Evolutionary conservation across 1,140 invertebrate species (phyloP), one percentile per base, ranked within the genome.

Genomic region (Sarcophaga peregrina): DNA sequence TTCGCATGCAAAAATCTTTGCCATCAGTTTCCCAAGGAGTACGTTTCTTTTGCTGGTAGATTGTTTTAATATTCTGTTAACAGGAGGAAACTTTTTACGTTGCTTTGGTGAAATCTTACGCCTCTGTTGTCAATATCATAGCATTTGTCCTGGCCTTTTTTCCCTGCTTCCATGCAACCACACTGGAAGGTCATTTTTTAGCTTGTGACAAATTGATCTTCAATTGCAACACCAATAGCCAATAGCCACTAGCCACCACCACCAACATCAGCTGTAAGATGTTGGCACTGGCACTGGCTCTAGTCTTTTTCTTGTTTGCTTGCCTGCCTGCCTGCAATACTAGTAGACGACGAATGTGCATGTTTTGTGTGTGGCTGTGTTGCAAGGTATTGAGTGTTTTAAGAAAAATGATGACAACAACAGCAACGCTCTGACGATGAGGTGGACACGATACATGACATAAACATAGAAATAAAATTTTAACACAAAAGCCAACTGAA

Each of bases 191-290:
- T 47, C 45, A 46, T 75, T 75, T 47, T 75, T 75, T 75, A 75
- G 45, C 46, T 75, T 75, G 74, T 75, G 74, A 75, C 74, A 75
- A 75, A 75, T 75, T 47, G 74, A 45, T 47, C 20, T 11, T 13
- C 45, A 47, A 75, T 75, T 75, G 74, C 10, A 75, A 48, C 20
- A 37, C 72, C 80, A 81, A 80, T 52, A 62, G 50, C n/a, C 20
- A 50, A 37, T 37, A 81, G 46, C 54, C 52, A 58, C 80, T n/a
- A 50, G 25, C 17, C 37, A 81, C 17, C 80, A 17, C 78, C 48
- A 7, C 10, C 48, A 47, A 47, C 46, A 78, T 47, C 11, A 10
- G 46, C 50, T 13, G 1, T 5, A 37, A 37, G 54, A n/a, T 58
- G 52, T 58, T 58, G 54, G 7, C 15, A n/a, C 13, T 15, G 11